Conservation (phyloP, 2,888 invertebrate species). For the Prosapia bicincta region DNA sequence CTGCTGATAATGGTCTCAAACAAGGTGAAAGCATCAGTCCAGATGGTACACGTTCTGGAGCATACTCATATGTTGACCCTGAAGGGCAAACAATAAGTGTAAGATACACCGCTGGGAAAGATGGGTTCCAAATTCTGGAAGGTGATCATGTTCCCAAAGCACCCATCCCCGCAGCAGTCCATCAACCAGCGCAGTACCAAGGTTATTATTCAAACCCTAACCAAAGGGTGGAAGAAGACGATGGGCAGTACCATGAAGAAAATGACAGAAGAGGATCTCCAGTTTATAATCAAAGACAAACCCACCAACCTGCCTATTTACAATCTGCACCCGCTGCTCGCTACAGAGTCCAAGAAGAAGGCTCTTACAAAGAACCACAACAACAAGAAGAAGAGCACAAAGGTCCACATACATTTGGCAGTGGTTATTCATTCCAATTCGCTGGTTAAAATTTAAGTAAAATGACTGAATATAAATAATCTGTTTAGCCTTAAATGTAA, state of each 20-base stretch:
- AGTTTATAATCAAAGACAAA: background rate
- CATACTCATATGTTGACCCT: conserved; percentile 63
- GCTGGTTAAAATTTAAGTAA: conserved; percentile 47
- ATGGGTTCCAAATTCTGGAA: conserved; percentile 51
- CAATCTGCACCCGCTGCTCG: conserved; percentile 35
- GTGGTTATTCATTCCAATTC: conserved; percentile 61
- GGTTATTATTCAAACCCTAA: conserved; percentile 26
- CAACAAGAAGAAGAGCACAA: conserved; percentile 41
- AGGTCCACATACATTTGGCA: conserved; percentile 58
- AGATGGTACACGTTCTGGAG: conserved; percentile 59
- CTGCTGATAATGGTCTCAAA: conserved; percentile 65
- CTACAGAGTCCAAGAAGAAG: conserved; percentile 42
- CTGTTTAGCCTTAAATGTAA: too few species aligned
- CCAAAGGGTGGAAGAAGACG: conserved; percentile 25
- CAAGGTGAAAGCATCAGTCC: conserved; percentile 66
- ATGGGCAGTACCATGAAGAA: conserved; percentile 26
- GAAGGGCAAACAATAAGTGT: conserved; percentile 61
- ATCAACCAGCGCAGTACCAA: conserved; percentile 4
- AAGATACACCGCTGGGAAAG: conserved; percentile 53
- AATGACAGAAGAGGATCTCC: conserved; percentile 4
- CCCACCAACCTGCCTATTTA: background rate
- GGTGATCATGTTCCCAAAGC: conserved; percentile 49
- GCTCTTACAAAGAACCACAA: conserved; percentile 37
- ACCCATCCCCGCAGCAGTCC: conserved; percentile 32
- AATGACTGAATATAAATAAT: background rate